Conservation (phyloP, 2,113 vertebrate genomes). For the Myotis davidii region DNA sequence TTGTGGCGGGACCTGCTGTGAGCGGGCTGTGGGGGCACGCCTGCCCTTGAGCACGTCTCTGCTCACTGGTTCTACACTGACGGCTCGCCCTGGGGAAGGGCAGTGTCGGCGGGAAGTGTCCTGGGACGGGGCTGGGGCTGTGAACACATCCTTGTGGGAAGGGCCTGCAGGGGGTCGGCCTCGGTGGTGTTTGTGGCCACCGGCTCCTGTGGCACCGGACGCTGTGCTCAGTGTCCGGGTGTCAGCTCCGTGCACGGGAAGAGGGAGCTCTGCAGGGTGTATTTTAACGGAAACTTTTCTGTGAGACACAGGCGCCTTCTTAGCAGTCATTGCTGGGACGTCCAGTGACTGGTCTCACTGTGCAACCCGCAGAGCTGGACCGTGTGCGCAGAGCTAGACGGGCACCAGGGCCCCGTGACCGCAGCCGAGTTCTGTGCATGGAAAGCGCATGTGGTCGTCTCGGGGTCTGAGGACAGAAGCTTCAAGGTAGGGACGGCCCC, state of each 20-base stretch:
- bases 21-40: neutral
- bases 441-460: constrained; percentile 86
- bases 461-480: constrained; percentile 92
- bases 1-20: neutral
- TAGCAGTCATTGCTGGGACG: too few species aligned
- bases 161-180: too few species aligned
- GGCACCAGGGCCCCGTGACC: constrained; percentile 89
- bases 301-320: neutral
- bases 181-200: too few species aligned
- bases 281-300: neutral
- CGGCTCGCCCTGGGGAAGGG: neutral
- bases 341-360: neutral
- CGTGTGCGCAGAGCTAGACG: constrained; percentile 81
- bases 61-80: neutral
- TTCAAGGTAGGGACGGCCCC: constrained; percentile 84
- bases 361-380: constrained; percentile 72
- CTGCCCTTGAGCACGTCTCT: neutral
- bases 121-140: too few species aligned
- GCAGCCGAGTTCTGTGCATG: constrained; percentile 91
- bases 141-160: too few species aligned
- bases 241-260: neutral
- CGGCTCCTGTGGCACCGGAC: neutral
- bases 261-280: too few species aligned
- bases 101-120: fast-evolving
- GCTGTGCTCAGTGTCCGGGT: neutral